Base-by-base conservation (phyloP, 2,797 vertebrate genomes). In the Diglossa cyanea region DNA sequence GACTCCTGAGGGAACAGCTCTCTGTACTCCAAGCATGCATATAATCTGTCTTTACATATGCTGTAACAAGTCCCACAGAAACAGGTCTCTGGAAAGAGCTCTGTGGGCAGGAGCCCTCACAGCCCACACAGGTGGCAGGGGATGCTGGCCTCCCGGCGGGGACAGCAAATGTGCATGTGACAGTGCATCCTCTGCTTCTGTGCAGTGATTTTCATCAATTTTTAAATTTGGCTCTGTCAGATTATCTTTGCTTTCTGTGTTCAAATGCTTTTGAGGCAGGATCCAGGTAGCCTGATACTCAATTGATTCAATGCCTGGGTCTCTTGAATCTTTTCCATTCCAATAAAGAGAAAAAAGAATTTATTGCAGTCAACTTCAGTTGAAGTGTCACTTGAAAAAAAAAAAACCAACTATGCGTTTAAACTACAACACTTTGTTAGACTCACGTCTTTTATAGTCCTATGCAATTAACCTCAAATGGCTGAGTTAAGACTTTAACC, bases 61-160 rank as follows among this genome's bases (percentile, higher is more conserved):
- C 37, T 85, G 20, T 40, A 51, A 53, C 14, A 86, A 74, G 18
- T 33, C 20, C 17, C 25, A 30, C 17, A 53, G 80, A 68, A 81
- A 24, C 10, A 15, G 3, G 7, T 17, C 18, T 65, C 60, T 85
- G 47, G 42, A 40, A 73, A 66, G 40, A 40, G 2, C 31, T 66
- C 35, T 72, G n/a, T 10, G 45, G 42, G 39, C 40, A 60, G 55
- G 55, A 82, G 15, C 44, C 14, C 11, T 76, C 7, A 2, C 51
- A 66, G 47, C 19, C 37, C 60, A 31, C 0, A 0, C 11, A 8
- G 4, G 50, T 51, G 33, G 10, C 0, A 0, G 25, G 20, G 48
- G 20, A 40, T 17, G 10, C 48, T 9, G 0, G 13, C 13, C 1
- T 87, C 28, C 54, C 0, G 0, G 47, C 18, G 28, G n/a, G 53